Conservation (phyloP, 2,113 vertebrate species). For the Caranx ignobilis region DNA sequence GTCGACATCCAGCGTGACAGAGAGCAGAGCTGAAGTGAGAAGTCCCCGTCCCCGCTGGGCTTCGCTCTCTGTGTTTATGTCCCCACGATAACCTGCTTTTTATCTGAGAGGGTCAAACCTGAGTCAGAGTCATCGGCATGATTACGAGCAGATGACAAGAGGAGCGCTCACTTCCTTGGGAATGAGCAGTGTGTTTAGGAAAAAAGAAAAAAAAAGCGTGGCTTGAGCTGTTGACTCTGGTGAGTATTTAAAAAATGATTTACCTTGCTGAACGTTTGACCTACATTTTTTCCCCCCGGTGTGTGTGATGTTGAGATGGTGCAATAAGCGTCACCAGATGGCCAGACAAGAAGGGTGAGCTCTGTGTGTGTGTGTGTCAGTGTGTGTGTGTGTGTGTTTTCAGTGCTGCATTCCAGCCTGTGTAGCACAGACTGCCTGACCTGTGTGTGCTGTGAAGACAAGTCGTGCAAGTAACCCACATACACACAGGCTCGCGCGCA, state of each 20-base stretch:
- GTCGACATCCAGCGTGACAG: slow-evolving; percentile 21
- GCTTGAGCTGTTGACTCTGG: slow-evolving; percentile 63
- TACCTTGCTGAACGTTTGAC: slow-evolving; percentile 79
- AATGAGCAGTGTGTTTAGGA: neutral
- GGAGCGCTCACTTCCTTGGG: slow-evolving; percentile 35
- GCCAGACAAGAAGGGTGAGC: slow-evolving; percentile 67
- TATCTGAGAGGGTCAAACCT: slow-evolving; percentile 60
- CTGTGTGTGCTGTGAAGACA: slow-evolving; percentile 69
- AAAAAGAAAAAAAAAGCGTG: neutral
- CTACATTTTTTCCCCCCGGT: slow-evolving; percentile 55
- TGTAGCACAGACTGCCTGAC: slow-evolving; percentile 60
- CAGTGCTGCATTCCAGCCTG: slow-evolving; percentile 72
- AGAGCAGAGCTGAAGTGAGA: slow-evolving; percentile 55
- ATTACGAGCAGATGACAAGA: slow-evolving; percentile 70
- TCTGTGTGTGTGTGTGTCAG: too few species aligned
- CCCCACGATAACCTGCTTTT: slow-evolving; percentile 53
- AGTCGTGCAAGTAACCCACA: slow-evolving; percentile 55
- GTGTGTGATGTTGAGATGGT: slow-evolving; percentile 66
- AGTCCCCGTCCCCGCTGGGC: slow-evolving; percentile 20
- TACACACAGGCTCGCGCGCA: slow-evolving; percentile 29
- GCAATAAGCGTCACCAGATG: slow-evolving; percentile 81
- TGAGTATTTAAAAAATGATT: slow-evolving; percentile 74
- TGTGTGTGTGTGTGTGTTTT: slow-evolving; percentile 53
- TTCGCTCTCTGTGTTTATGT: slow-evolving; percentile 41
- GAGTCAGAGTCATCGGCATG: slow-evolving; percentile 47